Conservation (phyloP, 2,113 vertebrate genomes). For the cattle (Bos taurus) region ARS-UCD2.0 NC_037346.1:47403501-47404000, state of each 20-base stretch:
- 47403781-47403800: neutral
- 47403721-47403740: neutral
- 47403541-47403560: neutral
- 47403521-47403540: conserved; percentile 32
- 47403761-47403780: conserved; percentile 9
- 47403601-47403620: neutral
- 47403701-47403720: neutral
- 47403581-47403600: conserved; percentile 12
- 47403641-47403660: neutral
- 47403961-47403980: neutral
- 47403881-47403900: neutral
- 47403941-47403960: conserved; percentile 4
- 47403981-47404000: neutral
- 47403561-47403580: neutral
- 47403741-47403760: neutral
- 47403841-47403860: neutral
- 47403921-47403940: neutral
- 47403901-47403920: conserved; percentile 24
- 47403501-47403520: conserved; percentile 1
- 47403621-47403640: conserved; percentile 25
- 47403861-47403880: neutral
- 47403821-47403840: conserved; percentile 19
- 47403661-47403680: neutral
- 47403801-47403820: neutral
- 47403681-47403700: neutral